Conservation (phyloP, 2,888 invertebrate species). For the Chirona hameri region DNA sequence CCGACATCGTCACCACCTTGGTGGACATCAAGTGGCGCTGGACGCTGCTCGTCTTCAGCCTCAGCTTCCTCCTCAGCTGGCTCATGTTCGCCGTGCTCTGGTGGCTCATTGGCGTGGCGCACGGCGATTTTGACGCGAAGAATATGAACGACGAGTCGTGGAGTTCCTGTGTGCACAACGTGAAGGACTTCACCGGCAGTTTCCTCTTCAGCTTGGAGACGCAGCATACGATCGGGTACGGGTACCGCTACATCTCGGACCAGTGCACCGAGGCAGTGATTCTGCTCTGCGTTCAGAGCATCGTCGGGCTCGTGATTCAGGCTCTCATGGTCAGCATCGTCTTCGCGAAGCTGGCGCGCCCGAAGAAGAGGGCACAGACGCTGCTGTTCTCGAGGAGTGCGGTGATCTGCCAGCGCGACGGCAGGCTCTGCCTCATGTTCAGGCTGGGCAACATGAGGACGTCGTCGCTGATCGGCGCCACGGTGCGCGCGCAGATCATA, state of each 20-base stretch:
- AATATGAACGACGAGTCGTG: constrained; percentile 57
- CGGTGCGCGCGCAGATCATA: constrained; percentile 90
- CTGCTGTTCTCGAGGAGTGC: constrained; percentile 88
- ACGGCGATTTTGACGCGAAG: constrained; percentile 77
- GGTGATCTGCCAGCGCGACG: constrained; percentile 87
- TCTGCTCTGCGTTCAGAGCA: constrained; percentile 54
- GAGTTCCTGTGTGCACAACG: constrained; percentile 79
- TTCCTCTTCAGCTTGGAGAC: constrained; percentile 96
- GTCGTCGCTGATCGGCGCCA: constrained; percentile 96
- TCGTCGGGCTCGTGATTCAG: constrained; percentile 44
- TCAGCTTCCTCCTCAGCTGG: constrained; percentile 90
- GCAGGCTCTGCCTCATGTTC: constrained; percentile 87
- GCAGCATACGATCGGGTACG: constrained; percentile 83
- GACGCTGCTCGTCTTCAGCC: constrained; percentile 84
- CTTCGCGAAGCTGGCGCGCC: constrained; percentile 87
- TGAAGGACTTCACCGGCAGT: constrained; percentile 84
- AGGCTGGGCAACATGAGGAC: constrained; percentile 95
- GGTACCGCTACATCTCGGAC: constrained; percentile 52
- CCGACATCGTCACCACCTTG: constrained; percentile 87
- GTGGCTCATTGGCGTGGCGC: constrained; percentile 91
- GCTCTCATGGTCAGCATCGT: constrained; percentile 81
- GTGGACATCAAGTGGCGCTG: constrained; percentile 93
- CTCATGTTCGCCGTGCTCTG: constrained; percentile 86
- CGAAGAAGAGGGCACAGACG: constrained; percentile 94
- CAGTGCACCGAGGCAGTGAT: constrained; percentile 54